A percentile compares a stretch with the other conserved stretches of the same genome.
These are phyloP conservation scores for Uria aalge DNA, from an alignment of 2,113 vertebrate species.

Conservation along the genomic window DNA sequence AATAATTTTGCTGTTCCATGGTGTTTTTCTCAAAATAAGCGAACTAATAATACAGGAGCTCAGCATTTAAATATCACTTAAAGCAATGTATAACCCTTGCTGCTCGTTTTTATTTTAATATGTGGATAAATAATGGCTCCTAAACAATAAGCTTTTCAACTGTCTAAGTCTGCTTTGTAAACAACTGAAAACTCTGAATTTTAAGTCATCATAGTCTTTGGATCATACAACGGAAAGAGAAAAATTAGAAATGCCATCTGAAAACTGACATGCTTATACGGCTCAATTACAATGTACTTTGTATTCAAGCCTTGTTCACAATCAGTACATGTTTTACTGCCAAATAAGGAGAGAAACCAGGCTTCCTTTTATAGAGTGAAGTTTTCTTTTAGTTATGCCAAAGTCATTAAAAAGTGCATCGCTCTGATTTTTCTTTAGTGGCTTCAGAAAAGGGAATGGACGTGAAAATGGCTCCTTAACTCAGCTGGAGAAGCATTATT, in stretches of 20 bases:
- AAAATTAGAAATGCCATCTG: not conserved
- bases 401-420: constrained; percentile 32
- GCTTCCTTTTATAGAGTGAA: not conserved
- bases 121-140: not conserved
- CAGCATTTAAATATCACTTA: not conserved
- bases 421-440: constrained; percentile 4
- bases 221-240: not conserved
- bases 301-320: constrained; percentile 12
- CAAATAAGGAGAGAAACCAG: constrained; percentile 32
- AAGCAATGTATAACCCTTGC: not conserved
- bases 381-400: constrained; percentile 13
- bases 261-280: not conserved
- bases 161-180: not conserved
- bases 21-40: not conserved
- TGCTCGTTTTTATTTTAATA: not conserved
- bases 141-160: not conserved
- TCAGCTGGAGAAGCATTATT: constrained; percentile 37
- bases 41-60: not conserved
- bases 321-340: constrained; percentile 39
- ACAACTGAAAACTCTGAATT: not conserved
- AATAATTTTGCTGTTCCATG: not conserved
- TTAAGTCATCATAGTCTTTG: not conserved
- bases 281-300: not conserved
- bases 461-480: constrained; percentile 16
- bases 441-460: not conserved